These are phyloP conservation scores for Diadophis punctatus DNA, from an alignment of 2,113 vertebrate species.

Conservation along the genomic window DNA sequence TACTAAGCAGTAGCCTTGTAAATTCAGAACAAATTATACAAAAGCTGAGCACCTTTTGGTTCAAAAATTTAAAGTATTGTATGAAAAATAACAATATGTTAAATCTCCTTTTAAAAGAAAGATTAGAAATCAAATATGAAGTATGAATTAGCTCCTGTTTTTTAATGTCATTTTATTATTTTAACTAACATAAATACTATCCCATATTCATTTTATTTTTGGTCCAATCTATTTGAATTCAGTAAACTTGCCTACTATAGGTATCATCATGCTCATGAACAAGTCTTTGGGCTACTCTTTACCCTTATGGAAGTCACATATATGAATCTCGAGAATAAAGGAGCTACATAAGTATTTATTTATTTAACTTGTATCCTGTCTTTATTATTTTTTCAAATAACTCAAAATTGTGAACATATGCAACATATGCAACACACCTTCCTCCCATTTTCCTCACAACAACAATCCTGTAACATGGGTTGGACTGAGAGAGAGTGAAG, in stretches of 20 bases:
- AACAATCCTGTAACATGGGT: background rate
- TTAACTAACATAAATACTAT: background rate
- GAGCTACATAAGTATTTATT: background rate
- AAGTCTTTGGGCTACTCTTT: background rate
- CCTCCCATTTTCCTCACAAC: background rate
- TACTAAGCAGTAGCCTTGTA: constrained; percentile 7
- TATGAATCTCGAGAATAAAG: background rate
- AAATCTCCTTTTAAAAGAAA: background rate
- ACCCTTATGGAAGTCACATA: background rate
- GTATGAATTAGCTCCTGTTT: background rate
- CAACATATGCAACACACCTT: background rate
- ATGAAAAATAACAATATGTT: background rate
- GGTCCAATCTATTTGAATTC: background rate
- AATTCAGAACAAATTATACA: constrained; percentile 36
- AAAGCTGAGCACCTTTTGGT: background rate
- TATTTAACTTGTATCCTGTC: background rate
- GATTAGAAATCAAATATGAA: background rate
- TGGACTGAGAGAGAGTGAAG: background rate
- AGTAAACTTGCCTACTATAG: background rate
- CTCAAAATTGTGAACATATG: background rate
- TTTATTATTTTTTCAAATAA: background rate
- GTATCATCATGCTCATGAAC: background rate
- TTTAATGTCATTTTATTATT: background rate
- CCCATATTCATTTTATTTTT: background rate
- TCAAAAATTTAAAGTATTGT: background rate